Evolutionary conservation across 2,797 vertebrate species (phyloP).

Genomic region (Telmatherina bonti): DNA sequence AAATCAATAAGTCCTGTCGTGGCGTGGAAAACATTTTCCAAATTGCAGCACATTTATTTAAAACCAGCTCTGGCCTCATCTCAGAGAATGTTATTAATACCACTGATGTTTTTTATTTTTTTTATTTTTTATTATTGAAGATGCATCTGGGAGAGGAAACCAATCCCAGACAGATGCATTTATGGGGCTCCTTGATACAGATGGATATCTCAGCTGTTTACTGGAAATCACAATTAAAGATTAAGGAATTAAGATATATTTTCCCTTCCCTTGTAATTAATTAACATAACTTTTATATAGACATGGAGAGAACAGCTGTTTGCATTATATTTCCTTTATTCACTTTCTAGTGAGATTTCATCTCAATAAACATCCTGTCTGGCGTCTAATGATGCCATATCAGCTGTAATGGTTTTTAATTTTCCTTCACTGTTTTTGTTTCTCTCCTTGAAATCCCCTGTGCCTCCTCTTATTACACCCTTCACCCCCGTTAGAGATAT

Average conservation of each 20-base stretch:
- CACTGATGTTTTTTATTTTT: conserved; percentile 57
- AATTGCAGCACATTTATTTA: conserved; percentile 74
- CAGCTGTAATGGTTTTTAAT: conserved; percentile 66
- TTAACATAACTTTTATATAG: conserved; percentile 59
- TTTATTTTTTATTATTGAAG: conserved; percentile 65
- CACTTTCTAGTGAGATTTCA: conserved; percentile 50
- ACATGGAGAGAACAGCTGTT: conserved; percentile 36
- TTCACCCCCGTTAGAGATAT: conserved; percentile 40
- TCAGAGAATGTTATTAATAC: conserved; percentile 71
- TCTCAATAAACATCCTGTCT: conserved; percentile 54
- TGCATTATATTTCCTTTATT: conserved; percentile 31
- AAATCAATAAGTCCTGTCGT: conserved; percentile 79
- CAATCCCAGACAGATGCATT: conserved; percentile 73
- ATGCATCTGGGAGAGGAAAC: conserved; percentile 71
- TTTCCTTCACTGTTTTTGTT: conserved; percentile 63
- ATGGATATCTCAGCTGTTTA: conserved; percentile 68
- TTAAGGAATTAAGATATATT: conserved; percentile 68
- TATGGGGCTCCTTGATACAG: conserved; percentile 60
- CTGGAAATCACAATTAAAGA: conserved; percentile 76
- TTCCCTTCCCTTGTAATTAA: conserved; percentile 38
- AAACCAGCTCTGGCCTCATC: conserved; percentile 52
- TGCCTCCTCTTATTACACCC: conserved; percentile 61
- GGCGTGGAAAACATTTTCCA: conserved; percentile 60
- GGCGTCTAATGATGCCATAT: conserved; percentile 51
- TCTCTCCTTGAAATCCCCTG: conserved; percentile 57